phyloP scores from a whole-genome alignment of 2,888 invertebrate species.

The Lasioglossum oenotherae region DNA sequence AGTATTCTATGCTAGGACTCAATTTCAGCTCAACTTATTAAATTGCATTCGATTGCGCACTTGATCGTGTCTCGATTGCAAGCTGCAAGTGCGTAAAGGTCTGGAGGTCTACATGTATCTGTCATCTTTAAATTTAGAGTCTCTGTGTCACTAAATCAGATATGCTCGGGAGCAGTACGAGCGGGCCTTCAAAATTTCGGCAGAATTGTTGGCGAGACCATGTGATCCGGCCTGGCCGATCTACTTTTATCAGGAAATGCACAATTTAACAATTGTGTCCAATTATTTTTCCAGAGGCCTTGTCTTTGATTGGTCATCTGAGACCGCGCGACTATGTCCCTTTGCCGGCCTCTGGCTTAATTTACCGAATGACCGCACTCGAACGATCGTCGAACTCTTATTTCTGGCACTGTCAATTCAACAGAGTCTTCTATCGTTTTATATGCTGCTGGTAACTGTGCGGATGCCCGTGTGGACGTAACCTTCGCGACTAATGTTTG shows the following conservation, averaged over 20 bases:
- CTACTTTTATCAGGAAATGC: conserved; percentile 79
- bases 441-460: neutral
- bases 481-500: conserved; percentile 27
- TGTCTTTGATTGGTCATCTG: conserved; percentile 74
- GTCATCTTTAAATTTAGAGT: neutral
- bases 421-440: conserved; percentile 11
- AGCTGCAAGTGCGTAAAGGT: neutral
- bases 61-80: neutral
- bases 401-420: conserved; percentile 41
- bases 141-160: too few relatives aligned
- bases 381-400: conserved; percentile 67
- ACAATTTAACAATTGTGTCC: conserved; percentile 81
- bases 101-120: neutral
- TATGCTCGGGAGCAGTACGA: too few relatives aligned
- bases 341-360: conserved; percentile 39
- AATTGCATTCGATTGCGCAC: neutral
- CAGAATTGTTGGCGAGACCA: conserved; percentile 58
- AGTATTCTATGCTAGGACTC: neutral
- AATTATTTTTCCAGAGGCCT: conserved; percentile 79
- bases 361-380: conserved; percentile 34
- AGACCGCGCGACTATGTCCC: conserved; percentile 58
- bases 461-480: neutral
- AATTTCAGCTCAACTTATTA: neutral
- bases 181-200: conserved; percentile 60
- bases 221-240: conserved; percentile 64